phyloP scores from a whole-genome alignment of 2,113 vertebrate species.

The Motacilla tschutschensis region DNA sequence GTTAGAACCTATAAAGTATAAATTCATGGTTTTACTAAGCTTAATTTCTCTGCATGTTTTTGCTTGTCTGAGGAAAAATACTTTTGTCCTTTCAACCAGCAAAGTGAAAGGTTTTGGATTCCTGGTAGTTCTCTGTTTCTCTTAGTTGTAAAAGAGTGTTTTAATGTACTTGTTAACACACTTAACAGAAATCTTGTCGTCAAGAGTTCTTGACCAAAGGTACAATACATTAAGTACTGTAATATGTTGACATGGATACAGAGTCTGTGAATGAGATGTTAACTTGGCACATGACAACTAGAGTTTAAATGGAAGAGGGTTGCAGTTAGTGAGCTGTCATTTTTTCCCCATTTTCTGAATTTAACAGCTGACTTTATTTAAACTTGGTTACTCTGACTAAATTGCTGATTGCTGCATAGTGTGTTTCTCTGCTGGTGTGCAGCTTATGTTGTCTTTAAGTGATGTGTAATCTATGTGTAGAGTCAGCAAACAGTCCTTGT shows the following conservation, averaged over 20 bases:
- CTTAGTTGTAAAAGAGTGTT: rapidly evolving
- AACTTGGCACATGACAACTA: not conserved
- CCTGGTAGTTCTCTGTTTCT: not conserved
- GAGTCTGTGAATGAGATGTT: not conserved
- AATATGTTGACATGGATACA: not conserved
- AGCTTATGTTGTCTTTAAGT: not conserved
- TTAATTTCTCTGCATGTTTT: not conserved
- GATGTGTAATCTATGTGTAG: not conserved
- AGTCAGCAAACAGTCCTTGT: not conserved
- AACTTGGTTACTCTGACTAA: not conserved
- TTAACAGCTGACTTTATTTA: not conserved
- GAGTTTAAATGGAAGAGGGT: not conserved
- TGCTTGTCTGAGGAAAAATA: not conserved
- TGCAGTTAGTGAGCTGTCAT: not conserved
- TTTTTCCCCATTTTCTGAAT: not conserved
- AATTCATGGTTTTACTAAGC: not conserved
- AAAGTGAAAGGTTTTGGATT: not conserved
- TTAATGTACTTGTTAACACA: not conserved
- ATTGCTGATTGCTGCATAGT: not conserved
- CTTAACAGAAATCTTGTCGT: not conserved
- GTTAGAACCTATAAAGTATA: not conserved
- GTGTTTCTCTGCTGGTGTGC: not conserved
- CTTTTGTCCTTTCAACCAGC: not conserved
- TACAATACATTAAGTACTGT: not conserved
- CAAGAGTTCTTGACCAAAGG: not conserved